Percentiles rank a stretch among this genome's conserved stretches.
Evolutionary conservation across 2,888 invertebrate species (phyloP).

Genomic region (Cantharis rustica): DNA sequence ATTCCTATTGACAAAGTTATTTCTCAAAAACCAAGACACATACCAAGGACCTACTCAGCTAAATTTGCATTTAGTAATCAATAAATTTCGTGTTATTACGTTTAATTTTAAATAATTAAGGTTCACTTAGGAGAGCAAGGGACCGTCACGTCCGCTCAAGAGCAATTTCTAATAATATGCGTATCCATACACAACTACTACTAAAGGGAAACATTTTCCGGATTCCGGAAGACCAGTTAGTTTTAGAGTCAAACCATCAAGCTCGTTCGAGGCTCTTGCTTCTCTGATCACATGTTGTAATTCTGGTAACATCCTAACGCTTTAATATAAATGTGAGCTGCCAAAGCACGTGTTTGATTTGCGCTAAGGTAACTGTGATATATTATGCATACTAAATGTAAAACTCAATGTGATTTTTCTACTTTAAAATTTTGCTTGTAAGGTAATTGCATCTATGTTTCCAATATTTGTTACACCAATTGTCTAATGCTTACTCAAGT

Average conservation of each 20-base stretch:
- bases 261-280: constrained; percentile 14
- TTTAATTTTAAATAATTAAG: constrained; percentile 16
- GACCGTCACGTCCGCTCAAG: constrained; percentile 10
- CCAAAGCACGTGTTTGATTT: constrained; percentile 42
- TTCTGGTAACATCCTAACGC: constrained; percentile 36
- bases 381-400: constrained; percentile 41
- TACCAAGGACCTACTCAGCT: background rate
- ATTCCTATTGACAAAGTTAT: background rate
- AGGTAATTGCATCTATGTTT: background rate
- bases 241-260: constrained; percentile 19
- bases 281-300: constrained; percentile 34
- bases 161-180: constrained; percentile 13
- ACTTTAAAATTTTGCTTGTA: constrained; percentile 16
- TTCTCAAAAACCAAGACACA: background rate
- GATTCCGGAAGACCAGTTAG: constrained; percentile 22
- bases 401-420: constrained; percentile 29
- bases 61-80: background rate
- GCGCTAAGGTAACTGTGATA: constrained; percentile 37
- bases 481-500: background rate
- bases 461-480: background rate
- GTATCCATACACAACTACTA: constrained; percentile 3
- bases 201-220: constrained; percentile 16
- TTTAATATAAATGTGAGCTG: constrained; percentile 41
- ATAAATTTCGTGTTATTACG: background rate
- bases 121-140: constrained; percentile 8